Base-by-base conservation (phyloP, 2,888 invertebrate species). In the Axea sp. region DNA sequence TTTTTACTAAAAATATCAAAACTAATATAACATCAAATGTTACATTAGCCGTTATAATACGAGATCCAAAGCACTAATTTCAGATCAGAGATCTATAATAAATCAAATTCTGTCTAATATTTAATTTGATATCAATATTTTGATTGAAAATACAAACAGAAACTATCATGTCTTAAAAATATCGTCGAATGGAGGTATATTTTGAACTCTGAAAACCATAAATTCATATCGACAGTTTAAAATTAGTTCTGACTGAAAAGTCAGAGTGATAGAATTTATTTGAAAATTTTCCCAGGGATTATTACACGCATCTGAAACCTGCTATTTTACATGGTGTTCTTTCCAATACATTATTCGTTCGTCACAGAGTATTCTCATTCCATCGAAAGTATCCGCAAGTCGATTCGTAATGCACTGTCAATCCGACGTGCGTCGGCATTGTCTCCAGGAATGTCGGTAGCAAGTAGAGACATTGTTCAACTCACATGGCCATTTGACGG, bases 381-480 rank as follows among this genome's bases (percentile, higher is more conserved):
- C 51, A 37, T 37, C n/a, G 17, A 59, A 26, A 59, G 65, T 53
- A 43, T 35, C 59, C 59, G 65, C 53, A 45, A 68, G 55, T 55
- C 62, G 49, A 62, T 73, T 73, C 68, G 73, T 19, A 73, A 62
- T 73, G 62, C 73, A 41, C 45, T 57, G 73, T 73, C 73, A 47
- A 73, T 67, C 45, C 45, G 31, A 53, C 59, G 59, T 35, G 31
- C 31, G 45, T 33, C 35, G 35, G 51, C 35, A 62, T 74, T 62
- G 73, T 74, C 73, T 51, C 55, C 41, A 35, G 53, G 55, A 57
- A 62, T 31, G 59, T 39, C 59, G 15, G 74, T 68, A 65, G 65
- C 53, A 69, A 60, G 69, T 53, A 59, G 59, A 68, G 60, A 57
- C 60, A 74, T 69, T 65, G 65, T 60, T 65, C 53, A 60, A 39